Conservation (phyloP, 1,140 invertebrate species). For the Pseudomyrmex sp. region DNA sequence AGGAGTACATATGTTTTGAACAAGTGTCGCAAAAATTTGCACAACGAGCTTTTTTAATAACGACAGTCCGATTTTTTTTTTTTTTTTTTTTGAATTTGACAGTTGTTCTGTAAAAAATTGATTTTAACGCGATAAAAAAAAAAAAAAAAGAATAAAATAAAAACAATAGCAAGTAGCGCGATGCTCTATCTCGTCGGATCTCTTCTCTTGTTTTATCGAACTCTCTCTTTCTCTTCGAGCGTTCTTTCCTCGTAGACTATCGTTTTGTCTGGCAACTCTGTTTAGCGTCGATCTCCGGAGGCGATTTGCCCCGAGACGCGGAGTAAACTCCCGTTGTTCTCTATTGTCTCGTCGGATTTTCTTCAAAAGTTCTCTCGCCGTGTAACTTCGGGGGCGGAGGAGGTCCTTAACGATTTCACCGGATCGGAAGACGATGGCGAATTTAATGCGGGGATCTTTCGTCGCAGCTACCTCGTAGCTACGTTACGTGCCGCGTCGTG, state of each 20-base stretch:
- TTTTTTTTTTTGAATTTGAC: neutral
- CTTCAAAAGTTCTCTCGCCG: slow-evolving; percentile 32
- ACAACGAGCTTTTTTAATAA: too few species aligned
- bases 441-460: slow-evolving; percentile 53
- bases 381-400: slow-evolving; percentile 1
- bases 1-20: too few species aligned
- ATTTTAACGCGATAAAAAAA: slow-evolving; percentile 1
- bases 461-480: slow-evolving; percentile 1
- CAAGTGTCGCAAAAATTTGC: too few species aligned
- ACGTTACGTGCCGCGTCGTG: slow-evolving; percentile 26
- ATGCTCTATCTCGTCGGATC: neutral
- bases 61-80: too few species aligned
- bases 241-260: slow-evolving; percentile 42
- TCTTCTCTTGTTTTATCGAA: neutral
- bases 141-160: neutral
- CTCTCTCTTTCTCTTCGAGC: neutral
- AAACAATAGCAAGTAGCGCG: neutral
- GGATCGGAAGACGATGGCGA: slow-evolving; percentile 48
- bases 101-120: neutral
- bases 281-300: slow-evolving; percentile 54
- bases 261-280: slow-evolving; percentile 42
- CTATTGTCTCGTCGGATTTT: slow-evolving; percentile 38
- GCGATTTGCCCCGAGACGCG: slow-evolving; percentile 25
- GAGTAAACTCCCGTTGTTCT: slow-evolving; percentile 43
- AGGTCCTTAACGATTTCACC: slow-evolving; percentile 43